A percentile compares a stretch with the other conserved stretches of the same genome.
Evolutionary conservation across 2,113 vertebrate species (phyloP).

Genomic region (Sakesphorus luctuosus): DNA sequence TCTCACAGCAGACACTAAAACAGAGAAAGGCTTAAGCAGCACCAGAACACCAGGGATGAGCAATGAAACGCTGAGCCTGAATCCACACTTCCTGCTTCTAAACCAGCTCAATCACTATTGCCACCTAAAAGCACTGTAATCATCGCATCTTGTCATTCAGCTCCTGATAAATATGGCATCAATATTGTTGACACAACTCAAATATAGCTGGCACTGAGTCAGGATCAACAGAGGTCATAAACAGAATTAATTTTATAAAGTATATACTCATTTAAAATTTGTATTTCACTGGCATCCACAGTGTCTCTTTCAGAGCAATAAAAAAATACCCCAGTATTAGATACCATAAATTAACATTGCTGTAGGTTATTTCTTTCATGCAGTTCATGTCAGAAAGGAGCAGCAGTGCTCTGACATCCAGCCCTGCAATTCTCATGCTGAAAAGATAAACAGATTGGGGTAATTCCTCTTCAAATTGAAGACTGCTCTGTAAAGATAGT

Average conservation of each 20-base stretch:
- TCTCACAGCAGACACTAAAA: not conserved
- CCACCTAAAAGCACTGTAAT: not conserved
- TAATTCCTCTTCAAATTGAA: not conserved
- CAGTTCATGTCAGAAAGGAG: not conserved
- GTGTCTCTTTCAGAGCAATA: not conserved
- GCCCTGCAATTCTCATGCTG: not conserved
- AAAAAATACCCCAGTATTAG: not conserved
- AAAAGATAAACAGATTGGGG: not conserved
- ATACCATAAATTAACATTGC: not conserved
- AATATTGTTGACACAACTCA: slow-evolving; percentile 9
- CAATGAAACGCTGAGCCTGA: not conserved
- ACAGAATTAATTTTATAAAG: not conserved
- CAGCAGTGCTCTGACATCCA: not conserved
- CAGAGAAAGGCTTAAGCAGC: not conserved
- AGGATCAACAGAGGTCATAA: not conserved
- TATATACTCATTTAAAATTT: not conserved
- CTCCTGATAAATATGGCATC: not conserved
- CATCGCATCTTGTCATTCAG: not conserved
- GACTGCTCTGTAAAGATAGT: not conserved
- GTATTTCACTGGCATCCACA: not conserved
- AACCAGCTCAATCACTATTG: not conserved
- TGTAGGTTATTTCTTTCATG: not conserved
- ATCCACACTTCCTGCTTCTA: not conserved
- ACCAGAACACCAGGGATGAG: not conserved
- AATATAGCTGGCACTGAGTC: not conserved